Base-by-base conservation (phyloP, 37 sponge, comb jelly and placozoan species). In the Spongia lamella region DNA sequence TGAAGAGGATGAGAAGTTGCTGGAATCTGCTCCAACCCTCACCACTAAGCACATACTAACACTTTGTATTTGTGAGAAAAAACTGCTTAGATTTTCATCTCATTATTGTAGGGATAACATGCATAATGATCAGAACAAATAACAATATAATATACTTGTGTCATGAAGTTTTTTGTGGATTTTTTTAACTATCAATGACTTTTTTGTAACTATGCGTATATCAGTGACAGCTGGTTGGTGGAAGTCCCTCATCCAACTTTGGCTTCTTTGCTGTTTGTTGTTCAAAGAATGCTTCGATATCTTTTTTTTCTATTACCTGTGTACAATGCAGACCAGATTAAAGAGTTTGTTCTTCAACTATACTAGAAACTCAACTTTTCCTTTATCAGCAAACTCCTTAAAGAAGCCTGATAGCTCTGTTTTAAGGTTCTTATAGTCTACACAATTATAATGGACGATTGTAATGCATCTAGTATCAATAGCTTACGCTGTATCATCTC, bases 251-350 rank as follows among this genome's bases (percentile, higher is more conserved):
- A 21, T 81, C 86, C 22, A 81, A 26, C 32, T 72, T 50, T 35
- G 55, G 76, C 61, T 90, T 87, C 15, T 76, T 61, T 20, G 54
- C 72, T 53, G 66, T 38, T 82, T 90, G 60, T 33, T 76, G 75
- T 43, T 90, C 91, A 79, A 94, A 94, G 76, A 94, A 94, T 7
- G 62, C 79, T 32, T 87, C 75, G 54, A 94, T 78, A 53, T 94
- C 95, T 79, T 78, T 80, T 57, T 70, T 70, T 6, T 72, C 78
- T 29, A 94, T 88, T n/a, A 87, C 83, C 88, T 88, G 37, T 7
- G 24, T 3, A 38, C 19, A 60, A 61, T 39, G 21, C 7, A 34
- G 5, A 38, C 22, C 22, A 20, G 50, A 30, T 7, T 1, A 43
- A 31, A 19, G 36, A 31, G 1, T 14, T 38, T 21, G 60, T 7